Percentiles rank a stretch among this genome's conserved stretches.
Evolutionary conservation across 2,888 invertebrate genomes (phyloP).

Genomic region (Amitus sp.): DNA sequence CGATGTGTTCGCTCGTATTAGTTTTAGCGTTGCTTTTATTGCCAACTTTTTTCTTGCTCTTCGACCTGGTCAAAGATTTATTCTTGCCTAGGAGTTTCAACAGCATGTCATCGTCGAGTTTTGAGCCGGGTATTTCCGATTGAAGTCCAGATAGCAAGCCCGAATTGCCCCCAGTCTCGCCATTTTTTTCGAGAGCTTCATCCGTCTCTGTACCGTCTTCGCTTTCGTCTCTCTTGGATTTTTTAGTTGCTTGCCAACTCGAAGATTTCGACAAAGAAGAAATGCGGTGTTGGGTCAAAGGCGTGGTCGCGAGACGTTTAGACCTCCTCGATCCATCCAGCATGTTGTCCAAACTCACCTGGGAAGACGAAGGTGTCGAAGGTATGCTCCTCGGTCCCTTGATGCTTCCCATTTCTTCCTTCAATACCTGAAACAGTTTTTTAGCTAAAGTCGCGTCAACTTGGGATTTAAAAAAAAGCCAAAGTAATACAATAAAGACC

Average conservation of each 20-base stretch:
- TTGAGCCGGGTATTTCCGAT: slow-evolving; percentile 46
- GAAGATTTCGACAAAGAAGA: slow-evolving; percentile 43
- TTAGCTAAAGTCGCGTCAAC: background rate
- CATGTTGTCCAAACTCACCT: slow-evolving; percentile 56
- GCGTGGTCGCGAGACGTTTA: slow-evolving; percentile 44
- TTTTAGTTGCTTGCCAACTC: slow-evolving; percentile 37
- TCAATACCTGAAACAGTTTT: slow-evolving; percentile 40
- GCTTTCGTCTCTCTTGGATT: too few relatives aligned
- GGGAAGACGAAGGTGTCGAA: slow-evolving; percentile 48
- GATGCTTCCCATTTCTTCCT: slow-evolving; percentile 41
- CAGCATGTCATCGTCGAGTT: too few relatives aligned
- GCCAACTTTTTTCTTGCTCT: slow-evolving; percentile 68
- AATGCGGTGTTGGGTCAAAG: background rate
- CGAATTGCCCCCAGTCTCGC: slow-evolving; percentile 1
- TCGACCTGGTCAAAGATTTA: slow-evolving; percentile 61
- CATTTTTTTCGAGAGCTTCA: slow-evolving; percentile 1
- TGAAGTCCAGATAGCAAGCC: slow-evolving; percentile 53
- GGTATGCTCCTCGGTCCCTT: slow-evolving; percentile 45
- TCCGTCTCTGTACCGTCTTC: too few relatives aligned
- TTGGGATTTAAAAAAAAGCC: too few relatives aligned
- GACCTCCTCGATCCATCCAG: slow-evolving; percentile 54
- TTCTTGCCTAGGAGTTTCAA: too few relatives aligned
- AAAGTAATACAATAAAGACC: too few relatives aligned
- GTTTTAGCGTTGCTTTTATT: slow-evolving; percentile 53
- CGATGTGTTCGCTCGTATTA: slow-evolving; percentile 50